Evolutionary conservation across 2,888 invertebrate species (phyloP).

Genomic region (Lithophane socia): DNA sequence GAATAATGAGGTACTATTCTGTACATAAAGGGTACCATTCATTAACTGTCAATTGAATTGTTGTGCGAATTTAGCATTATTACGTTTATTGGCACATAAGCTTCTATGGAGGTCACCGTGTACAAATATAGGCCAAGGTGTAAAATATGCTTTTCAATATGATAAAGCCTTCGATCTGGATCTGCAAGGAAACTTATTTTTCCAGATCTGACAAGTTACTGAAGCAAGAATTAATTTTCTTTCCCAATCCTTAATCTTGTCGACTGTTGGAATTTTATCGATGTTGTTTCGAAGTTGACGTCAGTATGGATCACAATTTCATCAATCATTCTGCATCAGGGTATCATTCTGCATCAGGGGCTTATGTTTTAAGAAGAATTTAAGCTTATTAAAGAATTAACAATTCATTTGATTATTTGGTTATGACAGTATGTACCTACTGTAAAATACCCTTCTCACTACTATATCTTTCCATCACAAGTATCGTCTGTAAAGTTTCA

Average conservation of each 20-base stretch:
- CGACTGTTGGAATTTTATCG: neutral
- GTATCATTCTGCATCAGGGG: neutral
- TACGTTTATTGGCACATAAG: neutral
- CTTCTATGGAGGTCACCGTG: conserved; percentile 14
- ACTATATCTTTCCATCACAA: neutral
- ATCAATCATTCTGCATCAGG: neutral
- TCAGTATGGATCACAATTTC: neutral
- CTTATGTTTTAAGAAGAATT: neutral
- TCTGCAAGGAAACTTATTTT: neutral
- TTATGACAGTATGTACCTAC: neutral
- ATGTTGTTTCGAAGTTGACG: neutral
- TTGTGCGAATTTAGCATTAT: conserved; percentile 9
- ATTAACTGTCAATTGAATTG: conserved; percentile 27
- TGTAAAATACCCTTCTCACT: neutral
- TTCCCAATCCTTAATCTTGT: neutral
- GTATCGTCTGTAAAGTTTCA: neutral
- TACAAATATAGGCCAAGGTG: conserved; percentile 16
- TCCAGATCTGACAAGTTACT: neutral
- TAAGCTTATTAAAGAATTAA: neutral
- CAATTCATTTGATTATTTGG: neutral
- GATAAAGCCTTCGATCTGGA: neutral
- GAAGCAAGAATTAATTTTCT: neutral
- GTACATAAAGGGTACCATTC: conserved; percentile 26
- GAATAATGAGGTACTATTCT: conserved; percentile 36
- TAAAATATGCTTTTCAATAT: neutral